Evolutionary conservation across 2,888 invertebrate genomes (phyloP).

Genomic region (Idaea dimidiata): DNA sequence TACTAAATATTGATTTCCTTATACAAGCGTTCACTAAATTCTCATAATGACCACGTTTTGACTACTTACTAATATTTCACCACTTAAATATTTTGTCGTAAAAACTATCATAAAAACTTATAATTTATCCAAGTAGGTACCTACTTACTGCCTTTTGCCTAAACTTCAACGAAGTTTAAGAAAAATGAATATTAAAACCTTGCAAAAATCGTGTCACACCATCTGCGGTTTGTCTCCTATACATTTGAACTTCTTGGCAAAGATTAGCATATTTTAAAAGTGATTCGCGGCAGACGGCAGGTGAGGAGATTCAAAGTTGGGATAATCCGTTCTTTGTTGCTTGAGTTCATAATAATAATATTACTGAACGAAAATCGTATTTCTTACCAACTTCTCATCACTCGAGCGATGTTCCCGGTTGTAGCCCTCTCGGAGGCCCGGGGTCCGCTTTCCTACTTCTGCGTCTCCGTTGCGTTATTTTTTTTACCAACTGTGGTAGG

Average conservation of each 20-base stretch:
- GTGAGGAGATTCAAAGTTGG: neutral
- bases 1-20: too few species aligned
- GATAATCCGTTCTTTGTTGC: neutral
- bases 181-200: slow-evolving; percentile 4
- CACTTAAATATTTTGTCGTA: neutral
- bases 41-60: too few species aligned
- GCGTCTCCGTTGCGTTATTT: too few species aligned
- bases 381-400: neutral
- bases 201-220: slow-evolving; percentile 1
- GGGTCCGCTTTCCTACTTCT: too few species aligned
- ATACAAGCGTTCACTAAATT: too few species aligned
- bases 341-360: neutral
- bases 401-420: too few species aligned
- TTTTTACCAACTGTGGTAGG: too few species aligned
- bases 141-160: too few species aligned
- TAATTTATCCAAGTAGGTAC: too few species aligned
- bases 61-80: too few species aligned
- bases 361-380: neutral
- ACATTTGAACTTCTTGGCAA: neutral
- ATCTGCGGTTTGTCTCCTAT: neutral
- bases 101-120: too few species aligned
- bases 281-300: slow-evolving; percentile 36
- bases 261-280: slow-evolving; percentile 63
- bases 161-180: neutral
- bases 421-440: too few species aligned